Evolutionary conservation across 1,140 invertebrate species (phyloP).

Genomic region (Cataglyphis hispanica): DNA sequence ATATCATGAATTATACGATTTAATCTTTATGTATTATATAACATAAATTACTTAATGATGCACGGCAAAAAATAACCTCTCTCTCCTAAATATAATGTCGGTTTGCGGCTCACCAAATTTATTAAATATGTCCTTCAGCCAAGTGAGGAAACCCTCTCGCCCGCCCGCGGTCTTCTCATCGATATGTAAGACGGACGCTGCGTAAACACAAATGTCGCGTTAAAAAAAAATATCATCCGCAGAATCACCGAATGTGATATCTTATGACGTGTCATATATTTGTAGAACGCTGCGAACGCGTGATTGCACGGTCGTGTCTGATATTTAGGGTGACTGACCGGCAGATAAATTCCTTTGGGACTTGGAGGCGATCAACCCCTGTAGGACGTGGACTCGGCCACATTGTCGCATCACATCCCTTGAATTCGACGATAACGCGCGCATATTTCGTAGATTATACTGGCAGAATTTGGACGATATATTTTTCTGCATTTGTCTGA

Average conservation of each 20-base stretch:
- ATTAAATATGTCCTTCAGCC: slow-evolving; percentile 59
- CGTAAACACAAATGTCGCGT: not conserved
- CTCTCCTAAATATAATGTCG: not conserved
- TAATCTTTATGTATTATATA: slow-evolving; percentile 24
- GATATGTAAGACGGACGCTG: slow-evolving; percentile 44
- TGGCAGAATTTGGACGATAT: slow-evolving; percentile 61
- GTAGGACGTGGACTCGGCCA: not conserved
- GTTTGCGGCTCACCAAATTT: slow-evolving; percentile 10
- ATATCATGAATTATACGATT: not conserved
- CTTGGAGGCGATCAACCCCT: slow-evolving; percentile 10
- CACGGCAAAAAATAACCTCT: slow-evolving; percentile 4
- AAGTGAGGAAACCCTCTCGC: slow-evolving; percentile 50
- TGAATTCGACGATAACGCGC: not conserved
- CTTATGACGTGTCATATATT: slow-evolving; percentile 14
- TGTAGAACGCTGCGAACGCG: not conserved
- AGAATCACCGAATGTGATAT: not conserved
- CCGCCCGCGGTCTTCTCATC: slow-evolving; percentile 1
- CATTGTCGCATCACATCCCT: slow-evolving; percentile 58
- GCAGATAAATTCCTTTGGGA: slow-evolving; percentile 59
- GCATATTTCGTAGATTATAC: slow-evolving; percentile 26
- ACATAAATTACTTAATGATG: not conserved
- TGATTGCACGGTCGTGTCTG: not conserved
- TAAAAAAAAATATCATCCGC: slow-evolving; percentile 27
- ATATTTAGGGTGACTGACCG: slow-evolving; percentile 53
- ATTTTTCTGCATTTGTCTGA: slow-evolving; percentile 3